Percentiles rank a stretch among this genome's conserved stretches.
Evolutionary conservation across 2,888 invertebrate species (phyloP).

Genomic region (Formica aserva): DNA sequence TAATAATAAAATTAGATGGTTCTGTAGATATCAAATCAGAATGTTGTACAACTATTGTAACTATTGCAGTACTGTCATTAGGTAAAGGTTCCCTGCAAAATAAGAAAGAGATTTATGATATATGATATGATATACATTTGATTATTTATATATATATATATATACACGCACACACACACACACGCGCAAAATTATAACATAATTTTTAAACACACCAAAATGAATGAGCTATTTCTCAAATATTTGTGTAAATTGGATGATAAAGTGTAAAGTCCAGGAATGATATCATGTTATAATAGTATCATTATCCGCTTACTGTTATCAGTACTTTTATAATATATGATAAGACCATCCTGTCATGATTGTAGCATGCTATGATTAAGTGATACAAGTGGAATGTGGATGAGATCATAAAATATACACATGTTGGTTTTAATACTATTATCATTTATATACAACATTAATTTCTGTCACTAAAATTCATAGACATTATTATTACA

Average conservation of each 20-base stretch:
- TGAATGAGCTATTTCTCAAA: neutral
- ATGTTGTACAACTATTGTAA: slow-evolving; percentile 89
- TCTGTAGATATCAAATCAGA: slow-evolving; percentile 88
- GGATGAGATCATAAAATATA: slow-evolving; percentile 10
- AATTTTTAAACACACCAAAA: slow-evolving; percentile 20
- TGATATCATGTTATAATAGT: neutral
- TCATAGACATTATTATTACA: neutral
- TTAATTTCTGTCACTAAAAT: neutral
- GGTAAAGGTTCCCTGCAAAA: slow-evolving; percentile 86
- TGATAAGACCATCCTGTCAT: slow-evolving; percentile 7
- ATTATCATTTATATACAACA: neutral
- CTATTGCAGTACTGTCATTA: slow-evolving; percentile 83
- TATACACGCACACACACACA: neutral
- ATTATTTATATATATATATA: no score
- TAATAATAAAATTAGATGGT: slow-evolving; percentile 86
- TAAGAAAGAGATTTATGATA: neutral
- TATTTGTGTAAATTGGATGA: neutral
- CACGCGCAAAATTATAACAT: neutral
- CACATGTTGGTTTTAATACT: neutral
- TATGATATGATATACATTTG: neutral
- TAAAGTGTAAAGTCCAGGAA: slow-evolving; percentile 37
- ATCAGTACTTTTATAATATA: slow-evolving; percentile 2
- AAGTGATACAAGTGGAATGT: slow-evolving; percentile 10
- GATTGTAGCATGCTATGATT: neutral
- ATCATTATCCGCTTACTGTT: neutral